Evolutionary conservation across 2,888 invertebrate genomes (phyloP).

Genomic region (Drosophila subquinaria): DNA sequence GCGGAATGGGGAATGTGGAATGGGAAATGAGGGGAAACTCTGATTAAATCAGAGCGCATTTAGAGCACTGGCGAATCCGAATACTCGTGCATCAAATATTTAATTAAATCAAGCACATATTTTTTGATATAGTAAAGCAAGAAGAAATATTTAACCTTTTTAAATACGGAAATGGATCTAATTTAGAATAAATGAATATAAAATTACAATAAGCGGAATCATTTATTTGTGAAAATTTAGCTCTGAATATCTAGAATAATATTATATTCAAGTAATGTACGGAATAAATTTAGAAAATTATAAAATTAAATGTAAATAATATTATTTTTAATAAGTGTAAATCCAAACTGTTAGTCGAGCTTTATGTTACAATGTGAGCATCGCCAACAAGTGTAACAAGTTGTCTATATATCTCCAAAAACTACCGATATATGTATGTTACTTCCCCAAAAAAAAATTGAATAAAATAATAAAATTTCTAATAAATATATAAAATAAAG

Average conservation of each 20-base stretch:
- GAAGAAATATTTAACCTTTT: background rate
- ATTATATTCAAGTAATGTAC: background rate
- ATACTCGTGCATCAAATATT: constrained; percentile 7
- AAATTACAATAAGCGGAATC: background rate
- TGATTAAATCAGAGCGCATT: constrained; percentile 28
- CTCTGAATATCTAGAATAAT: background rate
- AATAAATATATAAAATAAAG: background rate
- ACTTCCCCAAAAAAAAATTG: no score
- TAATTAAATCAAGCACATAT: constrained; percentile 10
- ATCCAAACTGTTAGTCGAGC: no score
- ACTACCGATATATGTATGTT: no score
- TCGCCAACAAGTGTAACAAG: no score
- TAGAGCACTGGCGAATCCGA: background rate
- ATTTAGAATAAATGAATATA: constrained; percentile 3
- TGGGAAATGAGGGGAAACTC: background rate
- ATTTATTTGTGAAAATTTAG: background rate
- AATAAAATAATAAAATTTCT: no score
- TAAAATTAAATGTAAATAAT: background rate
- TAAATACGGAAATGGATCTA: background rate
- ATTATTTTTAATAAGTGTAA: background rate
- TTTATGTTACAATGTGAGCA: no score
- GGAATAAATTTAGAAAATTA: background rate
- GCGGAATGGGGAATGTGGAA: background rate
- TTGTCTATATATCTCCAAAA: no score
- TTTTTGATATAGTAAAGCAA: constrained; percentile 1